Evolutionary conservation across 1,140 invertebrate species (phyloP).

Genomic region (Euura saliciscinereae): DNA sequence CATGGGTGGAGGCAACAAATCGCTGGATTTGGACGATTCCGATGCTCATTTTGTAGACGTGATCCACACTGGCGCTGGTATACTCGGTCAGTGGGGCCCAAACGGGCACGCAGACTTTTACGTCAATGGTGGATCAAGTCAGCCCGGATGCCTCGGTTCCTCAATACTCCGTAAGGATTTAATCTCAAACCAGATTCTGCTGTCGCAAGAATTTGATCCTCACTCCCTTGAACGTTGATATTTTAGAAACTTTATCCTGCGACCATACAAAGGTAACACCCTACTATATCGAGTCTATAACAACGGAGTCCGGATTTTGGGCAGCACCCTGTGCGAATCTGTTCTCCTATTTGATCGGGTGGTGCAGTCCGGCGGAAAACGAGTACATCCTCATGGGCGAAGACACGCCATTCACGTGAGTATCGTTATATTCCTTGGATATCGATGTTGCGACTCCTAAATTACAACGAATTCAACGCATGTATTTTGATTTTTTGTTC

Average conservation of each 20-base stretch:
- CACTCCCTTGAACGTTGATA: constrained; percentile 10
- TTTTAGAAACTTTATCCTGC: constrained; percentile 81
- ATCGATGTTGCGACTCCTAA: neutral
- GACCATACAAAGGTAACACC: constrained; percentile 88
- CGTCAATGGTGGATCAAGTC: constrained; percentile 86
- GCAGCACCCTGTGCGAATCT: constrained; percentile 81
- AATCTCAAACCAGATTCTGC: too few relatives aligned
- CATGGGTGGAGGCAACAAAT: constrained; percentile 79
- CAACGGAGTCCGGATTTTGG: constrained; percentile 78
- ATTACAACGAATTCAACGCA: too few relatives aligned
- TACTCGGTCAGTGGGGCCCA: constrained; percentile 83
- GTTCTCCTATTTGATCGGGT: constrained; percentile 80
- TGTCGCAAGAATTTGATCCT: neutral
- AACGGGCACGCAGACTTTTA: constrained; percentile 90
- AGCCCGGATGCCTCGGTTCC: constrained; percentile 82
- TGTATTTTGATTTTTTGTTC: constrained; percentile 22
- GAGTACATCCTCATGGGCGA: constrained; percentile 86
- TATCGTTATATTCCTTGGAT: constrained; percentile 18
- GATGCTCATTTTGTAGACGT: constrained; percentile 90
- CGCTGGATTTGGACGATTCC: constrained; percentile 79
- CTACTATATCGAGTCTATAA: constrained; percentile 86
- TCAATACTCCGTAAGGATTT: constrained; percentile 75
- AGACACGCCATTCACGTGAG: constrained; percentile 75
- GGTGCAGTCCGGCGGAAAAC: constrained; percentile 76
- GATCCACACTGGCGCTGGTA: constrained; percentile 86